Percentiles rank a stretch among this genome's conserved stretches.
These are phyloP conservation scores for Lithophane semibrunnea DNA, from an alignment of 2,888 invertebrate genomes.

Conservation along the genomic window DNA sequence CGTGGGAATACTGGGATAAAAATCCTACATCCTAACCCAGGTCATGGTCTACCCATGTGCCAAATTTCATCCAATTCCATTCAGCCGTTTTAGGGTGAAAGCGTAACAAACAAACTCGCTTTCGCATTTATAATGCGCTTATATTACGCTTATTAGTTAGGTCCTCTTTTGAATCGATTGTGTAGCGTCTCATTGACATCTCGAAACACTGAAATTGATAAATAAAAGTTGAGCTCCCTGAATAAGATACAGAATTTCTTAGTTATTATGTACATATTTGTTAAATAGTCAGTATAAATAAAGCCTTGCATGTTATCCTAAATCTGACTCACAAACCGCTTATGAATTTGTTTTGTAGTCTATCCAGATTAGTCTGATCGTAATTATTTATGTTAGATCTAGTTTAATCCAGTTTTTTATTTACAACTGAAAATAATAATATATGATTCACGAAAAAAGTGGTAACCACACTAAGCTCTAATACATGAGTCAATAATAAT, in stretches of 20 bases:
- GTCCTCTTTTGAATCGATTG: no score
- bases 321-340: not conserved
- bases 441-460: conserved; percentile 24
- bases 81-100: no score
- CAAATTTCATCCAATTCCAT: no score
- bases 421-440: conserved; percentile 11
- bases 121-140: no score
- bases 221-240: not conserved
- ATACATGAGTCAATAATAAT: conserved; percentile 28
- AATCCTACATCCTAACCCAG: no score
- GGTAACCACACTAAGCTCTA: conserved; percentile 8
- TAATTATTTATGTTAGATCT: conserved; percentile 10
- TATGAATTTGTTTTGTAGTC: not conserved
- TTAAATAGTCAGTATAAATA: not conserved
- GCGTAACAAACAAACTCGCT: not conserved
- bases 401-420: conserved; percentile 20
- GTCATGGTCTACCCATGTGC: no score
- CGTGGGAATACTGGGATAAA: no score
- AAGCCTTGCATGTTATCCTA: not conserved
- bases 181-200: not conserved
- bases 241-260: not conserved
- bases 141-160: no score
- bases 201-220: not conserved
- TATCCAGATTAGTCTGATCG: not conserved
- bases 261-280: not conserved